These are phyloP conservation scores for Onthophagus sagittarius DNA, from an alignment of 2,888 invertebrate species.

Conservation along the genomic window DNA sequence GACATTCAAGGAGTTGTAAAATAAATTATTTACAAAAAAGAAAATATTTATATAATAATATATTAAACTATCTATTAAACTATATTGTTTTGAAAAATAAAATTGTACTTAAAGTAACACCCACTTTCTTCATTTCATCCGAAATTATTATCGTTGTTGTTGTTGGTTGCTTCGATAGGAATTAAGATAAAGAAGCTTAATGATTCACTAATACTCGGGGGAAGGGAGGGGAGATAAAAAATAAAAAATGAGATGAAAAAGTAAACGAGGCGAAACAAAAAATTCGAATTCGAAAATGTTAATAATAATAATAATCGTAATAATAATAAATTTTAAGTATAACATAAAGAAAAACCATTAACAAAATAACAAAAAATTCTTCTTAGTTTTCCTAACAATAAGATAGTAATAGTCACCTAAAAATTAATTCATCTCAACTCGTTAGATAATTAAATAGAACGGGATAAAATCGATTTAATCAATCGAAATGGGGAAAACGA, in stretches of 20 bases:
- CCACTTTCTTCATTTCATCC: slow-evolving; percentile 22
- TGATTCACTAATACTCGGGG: slow-evolving; percentile 3
- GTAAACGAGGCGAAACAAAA: not conserved
- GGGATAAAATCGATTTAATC: not conserved
- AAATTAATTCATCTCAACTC: slow-evolving; percentile 6
- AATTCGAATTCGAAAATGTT: not conserved
- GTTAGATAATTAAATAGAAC: not conserved
- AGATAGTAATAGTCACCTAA: not conserved
- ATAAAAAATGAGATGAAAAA: not conserved
- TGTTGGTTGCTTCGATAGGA: not conserved
- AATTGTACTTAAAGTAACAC: slow-evolving; percentile 34
- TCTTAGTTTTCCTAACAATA: not conserved
- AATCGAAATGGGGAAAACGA: not conserved
- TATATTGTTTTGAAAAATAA: slow-evolving; percentile 32
- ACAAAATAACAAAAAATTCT: not conserved
- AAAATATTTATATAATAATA: slow-evolving; percentile 25
- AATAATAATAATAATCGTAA: slow-evolving; percentile 2
- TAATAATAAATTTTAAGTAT: slow-evolving; percentile 1
- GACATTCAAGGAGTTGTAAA: slow-evolving; percentile 38
- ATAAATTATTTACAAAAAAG: slow-evolving; percentile 36
- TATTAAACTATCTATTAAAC: slow-evolving; percentile 22
- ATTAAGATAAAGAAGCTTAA: not conserved
- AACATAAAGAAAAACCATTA: slow-evolving; percentile 6
- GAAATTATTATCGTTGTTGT: not conserved
- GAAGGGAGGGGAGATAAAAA: no score